Percentiles rank a stretch among this genome's conserved stretches.
These are phyloP conservation scores for Yponomeuta malinellus DNA, from an alignment of 2,888 invertebrate genomes.

Conservation along the genomic window DNA sequence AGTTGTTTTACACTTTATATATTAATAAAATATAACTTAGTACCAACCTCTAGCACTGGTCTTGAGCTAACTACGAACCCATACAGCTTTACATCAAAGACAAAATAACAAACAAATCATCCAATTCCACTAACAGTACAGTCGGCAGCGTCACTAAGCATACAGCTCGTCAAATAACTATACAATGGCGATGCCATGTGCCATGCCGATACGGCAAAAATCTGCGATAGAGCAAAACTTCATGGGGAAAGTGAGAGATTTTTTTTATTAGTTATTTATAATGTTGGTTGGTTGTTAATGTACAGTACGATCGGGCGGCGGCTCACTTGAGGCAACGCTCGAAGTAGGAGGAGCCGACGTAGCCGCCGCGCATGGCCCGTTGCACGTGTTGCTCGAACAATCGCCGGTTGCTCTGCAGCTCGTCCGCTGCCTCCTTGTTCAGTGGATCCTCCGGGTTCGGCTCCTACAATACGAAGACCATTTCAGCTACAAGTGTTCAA, in stretches of 20 bases:
- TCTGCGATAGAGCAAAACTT: not conserved
- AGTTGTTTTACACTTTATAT: not conserved
- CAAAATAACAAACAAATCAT: not conserved
- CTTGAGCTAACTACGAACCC: slow-evolving; percentile 1
- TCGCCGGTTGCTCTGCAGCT: slow-evolving; percentile 94
- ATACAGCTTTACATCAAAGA: not conserved
- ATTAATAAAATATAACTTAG: not conserved
- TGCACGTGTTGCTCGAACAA: slow-evolving; percentile 97
- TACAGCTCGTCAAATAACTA: not conserved
- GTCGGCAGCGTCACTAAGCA: not conserved
- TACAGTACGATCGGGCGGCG: slow-evolving; percentile 20
- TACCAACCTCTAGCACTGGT: slow-evolving; percentile 2
- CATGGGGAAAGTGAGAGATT: slow-evolving; percentile 15
- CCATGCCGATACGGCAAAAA: not conserved
- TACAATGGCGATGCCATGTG: too few relatives aligned
- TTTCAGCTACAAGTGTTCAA: not conserved
- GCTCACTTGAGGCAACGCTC: slow-evolving; percentile 96
- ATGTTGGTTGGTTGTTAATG: not conserved
- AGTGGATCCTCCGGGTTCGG: slow-evolving; percentile 99
- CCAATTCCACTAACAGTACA: not conserved
- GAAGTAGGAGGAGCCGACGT: slow-evolving; percentile 95
- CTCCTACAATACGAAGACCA: slow-evolving; percentile 77
- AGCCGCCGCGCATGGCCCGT: slow-evolving; percentile 97
- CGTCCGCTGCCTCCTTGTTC: slow-evolving; percentile 98
- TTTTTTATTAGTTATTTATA: slow-evolving; percentile 14